Conservation (phyloP, 2,797 vertebrate species). For the Monodelphis domestica region DNA sequence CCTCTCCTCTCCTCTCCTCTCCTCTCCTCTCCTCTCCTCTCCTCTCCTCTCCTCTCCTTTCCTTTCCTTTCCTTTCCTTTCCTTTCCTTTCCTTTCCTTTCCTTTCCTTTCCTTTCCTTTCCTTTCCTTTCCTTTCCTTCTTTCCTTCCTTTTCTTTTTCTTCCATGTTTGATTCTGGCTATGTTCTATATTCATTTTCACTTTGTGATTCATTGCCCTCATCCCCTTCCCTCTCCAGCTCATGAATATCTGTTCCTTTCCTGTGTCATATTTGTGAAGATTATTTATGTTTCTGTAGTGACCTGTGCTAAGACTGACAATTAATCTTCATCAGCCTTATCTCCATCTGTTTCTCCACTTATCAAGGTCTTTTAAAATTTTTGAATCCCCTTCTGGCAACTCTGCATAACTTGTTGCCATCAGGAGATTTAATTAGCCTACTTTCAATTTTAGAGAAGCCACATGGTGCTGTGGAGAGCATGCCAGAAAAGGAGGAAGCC, state of each 20-base stretch:
- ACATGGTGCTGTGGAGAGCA: neutral
- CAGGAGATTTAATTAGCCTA: neutral
- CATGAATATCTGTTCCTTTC: neutral
- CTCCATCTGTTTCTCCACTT: neutral
- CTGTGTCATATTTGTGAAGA: neutral
- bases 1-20: fast-evolving
- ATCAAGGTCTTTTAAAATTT: constrained; percentile 18
- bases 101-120: fast-evolving
- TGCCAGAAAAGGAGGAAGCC: neutral
- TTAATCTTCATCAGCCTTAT: neutral
- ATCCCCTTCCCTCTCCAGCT: neutral
- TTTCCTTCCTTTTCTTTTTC: neutral
- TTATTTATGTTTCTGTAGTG: neutral
- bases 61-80: fast-evolving
- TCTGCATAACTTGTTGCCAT: neutral
- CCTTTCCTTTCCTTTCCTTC: neutral
- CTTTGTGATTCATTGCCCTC: neutral
- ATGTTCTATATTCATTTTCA: neutral
- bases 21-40: neutral
- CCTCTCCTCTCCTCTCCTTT: neutral
- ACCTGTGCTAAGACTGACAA: neutral
- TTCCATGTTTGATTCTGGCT: neutral
- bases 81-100: too few relatives aligned
- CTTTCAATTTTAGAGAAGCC: neutral
- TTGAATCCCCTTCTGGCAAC: neutral